Percentiles rank a stretch among this genome's conserved stretches.
Conservation (phyloP, 2,113 vertebrate species). For the Phaethornis superciliosus region DNA sequence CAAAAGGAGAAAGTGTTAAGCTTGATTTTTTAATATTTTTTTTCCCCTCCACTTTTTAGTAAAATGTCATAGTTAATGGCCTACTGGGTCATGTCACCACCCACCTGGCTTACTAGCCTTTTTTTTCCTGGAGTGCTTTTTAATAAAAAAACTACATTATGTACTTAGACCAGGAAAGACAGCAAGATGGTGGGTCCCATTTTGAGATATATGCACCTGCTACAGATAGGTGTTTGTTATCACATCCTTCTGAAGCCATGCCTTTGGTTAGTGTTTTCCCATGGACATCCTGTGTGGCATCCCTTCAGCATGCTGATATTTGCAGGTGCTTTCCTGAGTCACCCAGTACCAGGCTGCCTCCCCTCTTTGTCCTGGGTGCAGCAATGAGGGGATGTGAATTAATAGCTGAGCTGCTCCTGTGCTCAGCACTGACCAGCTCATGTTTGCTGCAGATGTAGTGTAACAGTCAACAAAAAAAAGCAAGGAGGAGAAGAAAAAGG, state of each 20-base stretch:
- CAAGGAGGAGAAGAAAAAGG: not conserved
- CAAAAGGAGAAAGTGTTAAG: not conserved
- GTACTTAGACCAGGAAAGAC: not conserved
- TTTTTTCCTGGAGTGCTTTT: not conserved
- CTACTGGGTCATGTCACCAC: not conserved
- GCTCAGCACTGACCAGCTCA: not conserved
- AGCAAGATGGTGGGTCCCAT: not conserved
- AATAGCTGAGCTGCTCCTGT: not conserved
- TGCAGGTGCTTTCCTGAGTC: not conserved
- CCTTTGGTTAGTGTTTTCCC: not conserved
- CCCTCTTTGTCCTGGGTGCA: not conserved
- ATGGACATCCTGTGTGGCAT: not conserved
- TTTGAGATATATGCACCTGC: not conserved
- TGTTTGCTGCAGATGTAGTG: not conserved
- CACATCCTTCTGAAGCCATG: not conserved
- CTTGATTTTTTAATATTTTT: not conserved
- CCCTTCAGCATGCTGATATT: not conserved
- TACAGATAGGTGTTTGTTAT: not conserved
- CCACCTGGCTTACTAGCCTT: not conserved
- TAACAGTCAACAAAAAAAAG: not conserved
- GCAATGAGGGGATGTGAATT: not conserved
- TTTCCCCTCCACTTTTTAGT: not conserved
- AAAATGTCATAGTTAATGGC: not conserved
- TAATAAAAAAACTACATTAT: fast-evolving
- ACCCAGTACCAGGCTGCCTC: not conserved